These are phyloP conservation scores for Apodemus speciosus DNA, from an alignment of 2,113 vertebrate species.

Conservation along the genomic window DNA sequence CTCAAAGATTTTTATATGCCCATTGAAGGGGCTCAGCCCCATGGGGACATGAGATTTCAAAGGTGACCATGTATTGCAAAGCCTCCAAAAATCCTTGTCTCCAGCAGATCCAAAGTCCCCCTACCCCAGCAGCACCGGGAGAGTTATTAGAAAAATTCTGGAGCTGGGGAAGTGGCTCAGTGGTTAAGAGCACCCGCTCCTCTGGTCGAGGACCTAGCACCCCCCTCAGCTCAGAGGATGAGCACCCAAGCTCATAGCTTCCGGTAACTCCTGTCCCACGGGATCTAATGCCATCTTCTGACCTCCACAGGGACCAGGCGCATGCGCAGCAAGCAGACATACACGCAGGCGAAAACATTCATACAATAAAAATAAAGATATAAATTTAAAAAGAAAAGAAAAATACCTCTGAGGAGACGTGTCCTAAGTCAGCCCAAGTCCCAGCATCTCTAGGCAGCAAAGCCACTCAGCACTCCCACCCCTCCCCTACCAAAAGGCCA, in stretches of 20 bases:
- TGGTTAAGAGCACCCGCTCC: not conserved
- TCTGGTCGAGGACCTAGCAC: not conserved
- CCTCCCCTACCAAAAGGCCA: slow-evolving; percentile 68
- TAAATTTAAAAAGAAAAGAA: not conserved
- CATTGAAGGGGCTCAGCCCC: not conserved
- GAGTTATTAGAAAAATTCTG: not conserved
- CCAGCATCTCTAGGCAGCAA: slow-evolving; percentile 61
- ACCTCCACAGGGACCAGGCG: not conserved
- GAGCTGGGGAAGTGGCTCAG: not conserved
- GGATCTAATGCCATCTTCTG: not conserved
- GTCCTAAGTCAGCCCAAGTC: slow-evolving; percentile 52
- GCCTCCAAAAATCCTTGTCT: slow-evolving; percentile 74
- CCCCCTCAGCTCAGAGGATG: too few relatives aligned
- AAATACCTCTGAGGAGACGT: slow-evolving; percentile 76
- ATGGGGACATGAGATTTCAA: slow-evolving; percentile 75
- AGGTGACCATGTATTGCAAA: slow-evolving; percentile 66
- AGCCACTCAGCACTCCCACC: slow-evolving; percentile 40
- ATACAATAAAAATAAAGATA: not conserved
- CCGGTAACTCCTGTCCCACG: not conserved
- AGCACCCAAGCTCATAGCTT: not conserved
- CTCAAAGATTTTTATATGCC: not conserved
- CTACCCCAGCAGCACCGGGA: not conserved
- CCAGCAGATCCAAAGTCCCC: slow-evolving; percentile 58
- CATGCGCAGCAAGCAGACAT: not conserved
- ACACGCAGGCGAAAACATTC: not conserved